Evolutionary conservation across 2,888 invertebrate species (phyloP).

Genomic region (Emmelina monodactyla): DNA sequence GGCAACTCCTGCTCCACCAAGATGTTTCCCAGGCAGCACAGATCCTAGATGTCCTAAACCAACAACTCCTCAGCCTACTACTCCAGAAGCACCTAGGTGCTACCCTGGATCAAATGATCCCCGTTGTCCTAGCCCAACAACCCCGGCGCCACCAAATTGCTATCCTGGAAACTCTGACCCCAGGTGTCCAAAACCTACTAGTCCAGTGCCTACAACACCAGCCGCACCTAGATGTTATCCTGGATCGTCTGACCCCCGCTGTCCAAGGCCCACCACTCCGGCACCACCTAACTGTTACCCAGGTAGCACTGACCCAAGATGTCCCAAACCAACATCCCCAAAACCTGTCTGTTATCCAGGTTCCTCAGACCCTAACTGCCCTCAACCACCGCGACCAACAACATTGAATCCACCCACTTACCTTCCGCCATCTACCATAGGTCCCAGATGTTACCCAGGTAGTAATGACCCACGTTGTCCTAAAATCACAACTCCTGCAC

Average conservation of each 20-base stretch:
- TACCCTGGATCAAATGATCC: conserved; percentile 28
- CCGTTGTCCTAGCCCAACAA: conserved; percentile 21
- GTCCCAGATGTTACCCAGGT: conserved; percentile 27
- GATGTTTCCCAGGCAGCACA: conserved; percentile 28
- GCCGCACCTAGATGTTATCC: conserved; percentile 10
- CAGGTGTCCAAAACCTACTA: conserved; percentile 19
- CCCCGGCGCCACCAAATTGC: conserved; percentile 18
- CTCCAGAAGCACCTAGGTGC: conserved; percentile 12
- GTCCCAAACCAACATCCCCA: conserved; percentile 23
- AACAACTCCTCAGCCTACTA: conserved; percentile 20
- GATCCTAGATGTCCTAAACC: conserved; percentile 27
- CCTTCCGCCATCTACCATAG: conserved; percentile 20
- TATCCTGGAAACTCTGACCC: conserved; percentile 32
- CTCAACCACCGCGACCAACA: conserved; percentile 25
- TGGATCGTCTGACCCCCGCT: conserved; percentile 21
- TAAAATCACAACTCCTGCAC: conserved; percentile 17
- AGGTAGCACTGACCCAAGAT: conserved; percentile 23
- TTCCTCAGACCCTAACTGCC: conserved; percentile 33
- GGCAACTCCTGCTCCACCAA: conserved; percentile 15
- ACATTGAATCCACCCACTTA: conserved; percentile 24
- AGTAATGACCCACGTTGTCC: conserved; percentile 17
- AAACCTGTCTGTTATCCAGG: conserved; percentile 25
- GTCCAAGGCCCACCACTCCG: conserved; percentile 19
- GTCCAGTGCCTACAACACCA: conserved; percentile 20
- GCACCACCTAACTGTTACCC: conserved; percentile 24